Evolutionary conservation across 1,140 invertebrate genomes (phyloP).

Genomic region (Helicoverpa armigera): DNA sequence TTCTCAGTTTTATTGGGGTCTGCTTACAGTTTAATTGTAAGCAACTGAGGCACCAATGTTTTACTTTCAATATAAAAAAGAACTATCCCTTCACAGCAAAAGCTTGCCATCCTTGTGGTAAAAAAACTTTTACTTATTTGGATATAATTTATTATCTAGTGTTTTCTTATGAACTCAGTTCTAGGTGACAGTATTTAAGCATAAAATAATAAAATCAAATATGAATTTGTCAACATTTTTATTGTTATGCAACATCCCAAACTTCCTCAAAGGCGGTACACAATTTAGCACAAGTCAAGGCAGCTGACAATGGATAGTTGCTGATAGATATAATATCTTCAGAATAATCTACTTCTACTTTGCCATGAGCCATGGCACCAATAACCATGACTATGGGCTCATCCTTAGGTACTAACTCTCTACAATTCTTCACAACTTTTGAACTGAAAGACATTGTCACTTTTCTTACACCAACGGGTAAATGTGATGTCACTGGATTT

Average conservation of each 20-base stretch:
- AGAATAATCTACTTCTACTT: constrained; percentile 95
- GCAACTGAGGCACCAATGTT: no score
- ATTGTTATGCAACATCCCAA: constrained; percentile 93
- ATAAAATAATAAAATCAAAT: background rate
- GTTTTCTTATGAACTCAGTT: background rate
- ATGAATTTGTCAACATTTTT: background rate
- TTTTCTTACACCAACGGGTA: constrained; percentile 98
- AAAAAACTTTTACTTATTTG: no score
- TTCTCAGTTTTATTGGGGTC: no score
- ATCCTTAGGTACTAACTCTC: constrained; percentile 94
- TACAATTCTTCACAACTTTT: constrained; percentile 91
- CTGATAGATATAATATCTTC: constrained; percentile 97
- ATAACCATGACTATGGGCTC: constrained; percentile 96
- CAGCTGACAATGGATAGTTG: constrained; percentile 98
- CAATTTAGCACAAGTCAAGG: constrained; percentile 98
- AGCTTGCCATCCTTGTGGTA: no score
- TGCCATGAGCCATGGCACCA: constrained; percentile 99
- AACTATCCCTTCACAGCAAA: no score
- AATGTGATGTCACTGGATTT: constrained; percentile 97
- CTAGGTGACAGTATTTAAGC: background rate
- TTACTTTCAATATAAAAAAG: no score
- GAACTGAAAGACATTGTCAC: constrained; percentile 96
- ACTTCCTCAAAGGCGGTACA: constrained; percentile 98
- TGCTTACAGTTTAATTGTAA: no score
- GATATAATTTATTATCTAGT: no score